Percentiles rank a stretch among this genome's conserved stretches.
These are phyloP conservation scores for Perca fluviatilis DNA, from an alignment of 2,113 vertebrate genomes.

Conservation along the genomic window DNA sequence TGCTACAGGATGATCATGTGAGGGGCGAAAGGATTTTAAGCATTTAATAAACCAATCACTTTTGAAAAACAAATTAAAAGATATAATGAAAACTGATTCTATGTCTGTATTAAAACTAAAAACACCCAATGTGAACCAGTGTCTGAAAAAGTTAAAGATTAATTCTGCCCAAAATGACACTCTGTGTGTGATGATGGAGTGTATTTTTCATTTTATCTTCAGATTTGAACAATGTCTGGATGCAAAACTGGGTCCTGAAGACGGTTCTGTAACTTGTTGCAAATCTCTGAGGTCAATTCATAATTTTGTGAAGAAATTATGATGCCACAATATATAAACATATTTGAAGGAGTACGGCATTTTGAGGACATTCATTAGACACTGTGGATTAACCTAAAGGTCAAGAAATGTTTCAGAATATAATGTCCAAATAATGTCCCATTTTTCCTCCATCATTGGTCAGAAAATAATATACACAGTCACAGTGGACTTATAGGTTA, in stretches of 20 bases:
- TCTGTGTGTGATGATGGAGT: not conserved
- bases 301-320: not conserved
- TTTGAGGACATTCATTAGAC: not conserved
- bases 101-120: too few species aligned
- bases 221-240: conserved; percentile 22
- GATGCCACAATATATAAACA: not conserved
- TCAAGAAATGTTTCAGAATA: not conserved
- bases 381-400: not conserved
- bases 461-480: not conserved
- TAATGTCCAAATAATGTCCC: not conserved
- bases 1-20: not conserved
- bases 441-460: not conserved
- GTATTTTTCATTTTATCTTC: conserved; percentile 18
- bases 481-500: not conserved
- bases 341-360: not conserved
- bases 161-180: not conserved
- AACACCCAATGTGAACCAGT: too few species aligned
- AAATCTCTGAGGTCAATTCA: not conserved
- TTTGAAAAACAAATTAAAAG: not conserved
- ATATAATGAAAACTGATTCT: too few species aligned
- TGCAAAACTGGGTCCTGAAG: not conserved
- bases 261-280: not conserved
- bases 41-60: not conserved
- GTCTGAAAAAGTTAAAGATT: not conserved
- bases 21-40: not conserved